Conservation (phyloP, 2,113 vertebrate genomes). For the Anser brachyrhynchus region DNA sequence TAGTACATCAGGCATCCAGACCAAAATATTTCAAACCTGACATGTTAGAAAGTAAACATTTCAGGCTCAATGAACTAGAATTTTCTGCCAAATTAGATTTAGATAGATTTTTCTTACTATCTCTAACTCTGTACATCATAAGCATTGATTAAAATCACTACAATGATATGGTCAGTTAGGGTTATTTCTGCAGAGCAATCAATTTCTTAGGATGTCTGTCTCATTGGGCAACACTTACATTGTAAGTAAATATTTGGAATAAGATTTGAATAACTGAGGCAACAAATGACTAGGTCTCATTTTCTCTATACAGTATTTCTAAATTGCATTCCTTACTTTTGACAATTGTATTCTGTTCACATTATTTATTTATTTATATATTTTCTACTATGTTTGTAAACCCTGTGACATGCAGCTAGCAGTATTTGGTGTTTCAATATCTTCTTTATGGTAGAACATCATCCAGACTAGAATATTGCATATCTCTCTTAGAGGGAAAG, state of each 20-base stretch:
- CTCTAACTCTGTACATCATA: not conserved
- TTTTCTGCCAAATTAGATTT: constrained; percentile 3
- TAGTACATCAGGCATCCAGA: not conserved
- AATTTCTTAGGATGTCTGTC: not conserved
- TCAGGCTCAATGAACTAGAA: not conserved
- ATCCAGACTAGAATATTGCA: not conserved
- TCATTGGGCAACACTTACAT: not conserved
- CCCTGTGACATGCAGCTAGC: not conserved
- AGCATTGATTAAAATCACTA: not conserved
- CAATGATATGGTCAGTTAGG: not conserved
- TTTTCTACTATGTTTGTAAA: not conserved
- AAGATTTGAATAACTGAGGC: not conserved
- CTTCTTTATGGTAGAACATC: not conserved
- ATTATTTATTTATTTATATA: not conserved
- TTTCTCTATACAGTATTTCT: not conserved
- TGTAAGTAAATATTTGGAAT: not conserved
- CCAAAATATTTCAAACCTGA: not conserved
- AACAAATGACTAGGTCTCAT: not conserved
- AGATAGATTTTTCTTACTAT: not conserved
- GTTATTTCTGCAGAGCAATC: not conserved
- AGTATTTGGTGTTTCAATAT: not conserved
- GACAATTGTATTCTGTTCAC: not conserved
- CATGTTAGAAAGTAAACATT: not conserved
- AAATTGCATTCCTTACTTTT: not conserved
- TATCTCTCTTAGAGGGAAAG: not conserved